Conservation (phyloP, 2,888 invertebrate genomes). For the Hoplodrina ambigua region DNA sequence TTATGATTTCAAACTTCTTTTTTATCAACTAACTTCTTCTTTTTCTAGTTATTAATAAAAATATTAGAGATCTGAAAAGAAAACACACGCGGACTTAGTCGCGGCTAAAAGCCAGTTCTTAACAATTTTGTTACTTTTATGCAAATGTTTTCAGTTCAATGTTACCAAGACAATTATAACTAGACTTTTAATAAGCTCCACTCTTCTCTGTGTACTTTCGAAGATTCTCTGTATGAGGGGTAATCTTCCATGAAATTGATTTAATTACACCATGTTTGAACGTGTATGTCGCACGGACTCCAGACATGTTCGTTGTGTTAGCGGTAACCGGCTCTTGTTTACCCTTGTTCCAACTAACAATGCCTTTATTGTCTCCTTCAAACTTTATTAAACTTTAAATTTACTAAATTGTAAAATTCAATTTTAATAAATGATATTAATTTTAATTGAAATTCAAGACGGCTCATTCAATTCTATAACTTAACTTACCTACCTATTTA, state of each 20-base stretch:
- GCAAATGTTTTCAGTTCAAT: not conserved
- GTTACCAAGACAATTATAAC: not conserved
- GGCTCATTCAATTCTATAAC: slow-evolving; percentile 11
- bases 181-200: not conserved
- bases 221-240: slow-evolving; percentile 8
- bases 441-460: slow-evolving; percentile 7
- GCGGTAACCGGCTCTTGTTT: slow-evolving; percentile 16
- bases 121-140: no score
- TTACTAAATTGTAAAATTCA: not conserved
- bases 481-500: slow-evolving; percentile 12
- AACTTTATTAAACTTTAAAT: not conserved
- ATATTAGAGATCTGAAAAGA: no score
- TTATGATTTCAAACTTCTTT: no score
- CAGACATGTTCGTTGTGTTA: slow-evolving; percentile 21
- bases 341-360: slow-evolving; percentile 1
- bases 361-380: not conserved
- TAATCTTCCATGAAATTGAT: slow-evolving; percentile 40
- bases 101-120: no score
- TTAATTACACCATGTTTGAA: slow-evolving; percentile 47
- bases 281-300: slow-evolving; percentile 32
- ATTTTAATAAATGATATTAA: not conserved
- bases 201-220: not conserved
- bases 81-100: no score
- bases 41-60: no score
- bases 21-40: no score